Conservation (phyloP, 2,113 vertebrate species). For the Puma concolor region DNA sequence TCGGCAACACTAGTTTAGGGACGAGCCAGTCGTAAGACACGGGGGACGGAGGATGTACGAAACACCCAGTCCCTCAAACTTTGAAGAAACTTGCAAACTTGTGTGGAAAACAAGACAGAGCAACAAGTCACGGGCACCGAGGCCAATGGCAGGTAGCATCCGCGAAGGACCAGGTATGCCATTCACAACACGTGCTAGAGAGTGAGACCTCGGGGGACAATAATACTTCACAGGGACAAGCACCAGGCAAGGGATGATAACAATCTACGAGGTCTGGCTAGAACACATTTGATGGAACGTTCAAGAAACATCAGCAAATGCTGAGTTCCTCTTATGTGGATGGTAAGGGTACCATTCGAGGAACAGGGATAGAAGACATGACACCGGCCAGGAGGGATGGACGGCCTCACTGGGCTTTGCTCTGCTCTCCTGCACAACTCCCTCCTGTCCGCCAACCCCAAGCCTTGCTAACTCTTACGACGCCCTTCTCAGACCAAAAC, state of each 20-base stretch:
- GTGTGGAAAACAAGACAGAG: neutral
- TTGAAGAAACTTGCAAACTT: neutral
- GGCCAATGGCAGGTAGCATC: neutral
- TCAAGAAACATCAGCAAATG: conserved; percentile 36
- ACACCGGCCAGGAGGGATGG: neutral
- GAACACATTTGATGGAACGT: neutral
- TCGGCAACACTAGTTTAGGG: neutral
- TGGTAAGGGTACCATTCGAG: neutral
- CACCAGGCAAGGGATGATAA: neutral
- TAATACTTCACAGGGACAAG: neutral
- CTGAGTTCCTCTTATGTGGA: neutral
- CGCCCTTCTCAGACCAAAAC: neutral
- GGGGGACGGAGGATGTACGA: neutral
- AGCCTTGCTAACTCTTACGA: neutral
- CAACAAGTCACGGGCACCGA: neutral
- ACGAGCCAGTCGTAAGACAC: neutral
- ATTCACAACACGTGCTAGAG: neutral
- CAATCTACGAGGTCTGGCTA: neutral
- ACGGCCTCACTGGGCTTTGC: neutral
- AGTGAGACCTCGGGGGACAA: neutral
- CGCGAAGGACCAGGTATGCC: neutral
- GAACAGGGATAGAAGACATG: neutral
- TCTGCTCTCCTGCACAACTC: neutral
- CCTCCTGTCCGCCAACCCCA: neutral
- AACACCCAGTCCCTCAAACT: neutral